Percentiles rank a stretch among this genome's conserved stretches.
These are phyloP conservation scores for Drepana falcataria DNA, from an alignment of 2,888 invertebrate genomes.

Conservation along the genomic window DNA sequence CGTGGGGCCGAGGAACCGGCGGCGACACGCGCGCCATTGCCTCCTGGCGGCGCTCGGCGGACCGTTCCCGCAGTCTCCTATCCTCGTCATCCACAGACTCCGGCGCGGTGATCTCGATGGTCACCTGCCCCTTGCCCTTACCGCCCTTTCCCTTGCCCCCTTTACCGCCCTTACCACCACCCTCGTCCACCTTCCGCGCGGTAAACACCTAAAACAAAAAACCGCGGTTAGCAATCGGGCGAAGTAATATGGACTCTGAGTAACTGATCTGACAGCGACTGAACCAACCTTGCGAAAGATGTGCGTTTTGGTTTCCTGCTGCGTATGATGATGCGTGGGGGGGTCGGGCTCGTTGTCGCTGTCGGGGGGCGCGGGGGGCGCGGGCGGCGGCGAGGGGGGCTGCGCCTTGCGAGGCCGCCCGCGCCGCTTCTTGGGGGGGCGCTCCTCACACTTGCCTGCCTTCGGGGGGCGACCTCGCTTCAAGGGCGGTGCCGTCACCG, in stretches of 20 bases:
- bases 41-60: constrained; percentile 53
- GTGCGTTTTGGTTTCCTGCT: constrained; percentile 61
- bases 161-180: constrained; percentile 84
- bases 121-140: constrained; percentile 85
- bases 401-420: constrained; percentile 59
- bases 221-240: background rate
- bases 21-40: constrained; percentile 59
- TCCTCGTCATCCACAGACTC: constrained; percentile 63
- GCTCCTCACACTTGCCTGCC: constrained; percentile 47
- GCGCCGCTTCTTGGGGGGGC: constrained; percentile 58
- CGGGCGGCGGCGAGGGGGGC: constrained; percentile 25
- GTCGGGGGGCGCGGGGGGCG: constrained; percentile 30
- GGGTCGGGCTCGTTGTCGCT: constrained; percentile 50
- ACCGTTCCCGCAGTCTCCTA: constrained; percentile 56
- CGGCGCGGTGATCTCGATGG: constrained; percentile 78
- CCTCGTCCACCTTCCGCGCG: constrained; percentile 81
- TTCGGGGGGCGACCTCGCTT: constrained; percentile 79
- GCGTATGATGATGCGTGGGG: constrained; percentile 36
- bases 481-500: constrained; percentile 24
- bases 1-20: constrained; percentile 27
- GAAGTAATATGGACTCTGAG: too few species aligned
- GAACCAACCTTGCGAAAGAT: constrained; percentile 60
- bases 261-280: too few species aligned
- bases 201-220: constrained; percentile 59
- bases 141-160: constrained; percentile 86